Evolutionary conservation across 2,888 invertebrate species (phyloP).

Genomic region (Ceratothoa steindachneri): DNA sequence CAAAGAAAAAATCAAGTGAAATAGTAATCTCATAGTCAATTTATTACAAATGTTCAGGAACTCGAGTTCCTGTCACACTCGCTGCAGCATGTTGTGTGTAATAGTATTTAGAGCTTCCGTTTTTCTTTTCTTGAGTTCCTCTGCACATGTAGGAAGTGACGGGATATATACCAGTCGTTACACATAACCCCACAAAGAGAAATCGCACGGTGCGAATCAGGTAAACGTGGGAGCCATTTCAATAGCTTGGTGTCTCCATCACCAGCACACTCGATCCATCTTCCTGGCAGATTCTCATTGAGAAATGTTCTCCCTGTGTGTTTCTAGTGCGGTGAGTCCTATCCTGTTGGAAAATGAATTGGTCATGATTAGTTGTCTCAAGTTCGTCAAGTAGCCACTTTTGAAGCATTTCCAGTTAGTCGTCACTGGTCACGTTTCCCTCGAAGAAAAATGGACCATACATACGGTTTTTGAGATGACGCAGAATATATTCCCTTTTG

Average conservation of each 20-base stretch:
- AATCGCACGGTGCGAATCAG: background rate
- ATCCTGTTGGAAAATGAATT: background rate
- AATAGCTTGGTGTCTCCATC: too few species aligned
- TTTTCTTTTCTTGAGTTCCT: too few species aligned
- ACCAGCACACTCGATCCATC: too few species aligned
- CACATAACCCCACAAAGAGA: background rate
- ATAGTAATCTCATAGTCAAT: too few species aligned
- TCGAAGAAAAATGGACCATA: too few species aligned
- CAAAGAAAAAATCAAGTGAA: too few species aligned
- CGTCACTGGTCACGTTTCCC: background rate
- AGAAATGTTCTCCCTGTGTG: background rate
- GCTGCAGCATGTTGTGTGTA: too few species aligned
- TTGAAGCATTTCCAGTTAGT: background rate
- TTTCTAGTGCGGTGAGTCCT: background rate
- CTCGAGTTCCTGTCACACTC: too few species aligned
- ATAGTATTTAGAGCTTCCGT: background rate
- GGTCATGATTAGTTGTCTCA: background rate
- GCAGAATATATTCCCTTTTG: background rate
- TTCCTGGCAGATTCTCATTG: background rate
- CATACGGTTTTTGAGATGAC: background rate
- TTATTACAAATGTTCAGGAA: too few species aligned
- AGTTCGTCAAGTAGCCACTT: background rate
- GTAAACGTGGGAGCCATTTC: too few species aligned
- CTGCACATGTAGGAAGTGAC: background rate
- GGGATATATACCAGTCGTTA: background rate